Percentiles rank a stretch among this genome's conserved stretches.
Conservation (phyloP, 2,113 vertebrate genomes). For the Zeus faber region DNA sequence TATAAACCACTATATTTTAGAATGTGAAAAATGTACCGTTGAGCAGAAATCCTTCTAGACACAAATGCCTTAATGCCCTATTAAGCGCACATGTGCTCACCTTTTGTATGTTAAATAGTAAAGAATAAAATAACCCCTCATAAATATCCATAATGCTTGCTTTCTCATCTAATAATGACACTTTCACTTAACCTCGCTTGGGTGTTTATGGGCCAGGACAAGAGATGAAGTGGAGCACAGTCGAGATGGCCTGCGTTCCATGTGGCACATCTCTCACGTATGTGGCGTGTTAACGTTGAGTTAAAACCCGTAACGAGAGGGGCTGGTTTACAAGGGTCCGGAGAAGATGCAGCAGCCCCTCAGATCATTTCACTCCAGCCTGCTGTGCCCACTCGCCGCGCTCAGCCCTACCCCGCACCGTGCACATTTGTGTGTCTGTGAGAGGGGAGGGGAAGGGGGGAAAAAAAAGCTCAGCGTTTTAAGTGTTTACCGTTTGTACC, state of each 20-base stretch:
- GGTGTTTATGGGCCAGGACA: neutral
- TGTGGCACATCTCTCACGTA: neutral
- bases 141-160: no score
- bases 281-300: neutral
- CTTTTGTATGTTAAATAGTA: neutral
- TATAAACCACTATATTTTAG: no score
- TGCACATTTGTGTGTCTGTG: conserved; percentile 5
- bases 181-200: no score
- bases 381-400: neutral
- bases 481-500: conserved; percentile 74
- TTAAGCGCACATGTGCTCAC: neutral
- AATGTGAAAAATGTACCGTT: no score
- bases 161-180: no score
- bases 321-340: neutral
- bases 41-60: no score
- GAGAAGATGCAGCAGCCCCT: neutral
- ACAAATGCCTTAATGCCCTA: no score
- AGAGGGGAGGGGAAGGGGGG: conserved; percentile 54
- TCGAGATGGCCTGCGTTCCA: neutral
- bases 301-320: neutral
- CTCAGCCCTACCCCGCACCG: conserved; percentile 9
- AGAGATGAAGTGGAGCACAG: neutral
- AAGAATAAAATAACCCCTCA: no score
- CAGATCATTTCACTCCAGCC: neutral
- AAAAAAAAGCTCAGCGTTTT: conserved; percentile 78